Evolutionary conservation across 92 coral and sea anemone species (phyloP), one percentile per base, ranked within the genome.

Genomic region (Galaxea fascicularis): DNA sequence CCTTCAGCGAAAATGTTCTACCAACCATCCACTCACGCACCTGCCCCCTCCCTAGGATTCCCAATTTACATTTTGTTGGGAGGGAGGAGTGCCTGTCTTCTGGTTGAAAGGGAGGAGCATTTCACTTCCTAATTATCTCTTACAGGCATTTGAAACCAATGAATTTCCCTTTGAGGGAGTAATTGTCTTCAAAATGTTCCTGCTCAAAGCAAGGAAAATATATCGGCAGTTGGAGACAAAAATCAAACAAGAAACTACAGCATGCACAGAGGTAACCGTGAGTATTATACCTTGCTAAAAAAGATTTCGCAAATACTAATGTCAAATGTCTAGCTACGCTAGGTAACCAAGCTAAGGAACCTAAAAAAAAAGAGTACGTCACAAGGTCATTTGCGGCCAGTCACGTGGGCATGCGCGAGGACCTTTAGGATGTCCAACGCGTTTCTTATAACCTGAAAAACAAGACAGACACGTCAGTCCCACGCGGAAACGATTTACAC

Each of bases 351-450:
- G 26, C 26, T 45, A 7, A 29, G 18, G 24, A 35, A 45, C 0
- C n/a, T 11, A 41, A 31, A 51, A 57, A 28, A 16, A 12, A 3
- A 11, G 31, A 17, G 20, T 44, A 73, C 29, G 46, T 24, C 31
- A 65, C 59, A 77, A 77, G 54, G 3, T 68, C 75, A 86, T 71
- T 22, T 78, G 86, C 25, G 92, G 97, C 97, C 97, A 93, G 64
- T 79, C 27, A 1, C 64, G 71, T 29, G 97, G 97, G 27, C 70
- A 85, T 6, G 65, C 27, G 15, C 94, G 81, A 3, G 89, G 87
- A 8, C 97, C 97, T 1, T 44, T 44, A 0, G 97, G 97, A 39
- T 88, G 89, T 14, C 83, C 46, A 1, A 88, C 84, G 27, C 91
- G 94, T 57, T 72, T 85, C 75, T 80, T 76, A 76, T 84, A 93